A percentile compares a stretch with the other conserved stretches of the same genome.
These are phyloP conservation scores for Zapornia atra DNA, from an alignment of 2,113 vertebrate species.

Conservation along the genomic window DNA sequence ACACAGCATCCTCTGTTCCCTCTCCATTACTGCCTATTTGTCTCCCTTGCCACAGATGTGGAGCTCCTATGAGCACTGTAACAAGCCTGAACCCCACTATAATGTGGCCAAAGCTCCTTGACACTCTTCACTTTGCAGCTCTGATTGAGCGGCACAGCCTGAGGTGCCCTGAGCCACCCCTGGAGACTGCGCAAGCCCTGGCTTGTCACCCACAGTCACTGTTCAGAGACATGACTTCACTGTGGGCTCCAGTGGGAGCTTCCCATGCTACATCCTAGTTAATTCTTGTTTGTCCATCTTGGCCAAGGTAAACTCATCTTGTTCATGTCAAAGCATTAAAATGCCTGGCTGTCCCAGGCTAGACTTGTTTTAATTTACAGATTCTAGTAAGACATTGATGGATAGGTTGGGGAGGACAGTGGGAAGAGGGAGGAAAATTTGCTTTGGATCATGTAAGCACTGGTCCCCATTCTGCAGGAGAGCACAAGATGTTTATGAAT, in stretches of 20 bases:
- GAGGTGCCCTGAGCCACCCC: rapidly evolving
- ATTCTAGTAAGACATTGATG: not conserved
- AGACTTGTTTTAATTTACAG: conserved; percentile 9
- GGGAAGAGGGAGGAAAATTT: not conserved
- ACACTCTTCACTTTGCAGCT: not conserved
- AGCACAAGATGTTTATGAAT: not conserved
- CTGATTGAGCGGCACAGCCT: not conserved
- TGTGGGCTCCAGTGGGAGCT: not conserved
- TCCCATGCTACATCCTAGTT: not conserved
- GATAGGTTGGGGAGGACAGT: not conserved
- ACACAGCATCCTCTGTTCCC: not conserved
- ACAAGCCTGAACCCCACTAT: not conserved
- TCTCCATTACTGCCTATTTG: rapidly evolving
- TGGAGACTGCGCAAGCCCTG: not conserved
- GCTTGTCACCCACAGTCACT: not conserved
- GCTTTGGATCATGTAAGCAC: not conserved
- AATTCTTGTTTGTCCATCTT: not conserved
- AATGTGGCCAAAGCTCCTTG: not conserved
- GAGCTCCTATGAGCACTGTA: not conserved
- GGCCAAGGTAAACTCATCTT: not conserved
- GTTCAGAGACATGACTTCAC: not conserved
- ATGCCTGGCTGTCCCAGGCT: not conserved
- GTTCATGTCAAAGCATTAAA: not conserved
- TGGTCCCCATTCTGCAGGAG: not conserved
- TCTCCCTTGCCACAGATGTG: not conserved